A percentile compares a stretch with the other conserved stretches of the same genome.
Conservation (phyloP, 2,113 vertebrate genomes). For the Solea solea region DNA sequence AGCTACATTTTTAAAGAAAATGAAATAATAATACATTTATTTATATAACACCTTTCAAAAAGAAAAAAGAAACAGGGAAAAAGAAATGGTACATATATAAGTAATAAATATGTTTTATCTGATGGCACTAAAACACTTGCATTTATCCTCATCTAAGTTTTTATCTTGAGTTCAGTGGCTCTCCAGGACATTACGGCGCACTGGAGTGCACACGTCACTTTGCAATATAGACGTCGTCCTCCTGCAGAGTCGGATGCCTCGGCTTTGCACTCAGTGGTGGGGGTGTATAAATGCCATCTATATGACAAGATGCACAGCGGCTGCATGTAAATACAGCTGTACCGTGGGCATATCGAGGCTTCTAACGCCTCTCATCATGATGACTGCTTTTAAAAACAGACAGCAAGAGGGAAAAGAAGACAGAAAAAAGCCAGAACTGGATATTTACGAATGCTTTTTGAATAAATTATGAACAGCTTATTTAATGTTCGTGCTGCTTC, state of each 20-base stretch:
- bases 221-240: constrained; percentile 49
- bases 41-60: no score
- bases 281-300: constrained; percentile 37
- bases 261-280: constrained; percentile 33
- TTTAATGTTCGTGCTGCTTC: neutral
- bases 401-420: neutral
- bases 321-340: constrained; percentile 60
- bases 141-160: constrained; percentile 5
- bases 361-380: constrained; percentile 12
- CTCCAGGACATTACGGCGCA: constrained; percentile 4
- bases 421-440: neutral
- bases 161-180: constrained; percentile 3
- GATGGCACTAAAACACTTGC: neutral
- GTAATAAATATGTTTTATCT: neutral
- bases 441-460: constrained; percentile 7
- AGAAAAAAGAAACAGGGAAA: no score
- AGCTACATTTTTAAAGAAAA: no score
- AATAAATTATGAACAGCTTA: constrained; percentile 10
- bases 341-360: constrained; percentile 28
- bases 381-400: constrained; percentile 5
- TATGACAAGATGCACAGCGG: constrained; percentile 49
- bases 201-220: constrained; percentile 27
- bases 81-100: neutral
- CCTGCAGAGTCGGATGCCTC: constrained; percentile 54
- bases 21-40: no score